These are phyloP conservation scores for Melanotus villosus DNA, from an alignment of 2,888 invertebrate species.

Conservation along the genomic window DNA sequence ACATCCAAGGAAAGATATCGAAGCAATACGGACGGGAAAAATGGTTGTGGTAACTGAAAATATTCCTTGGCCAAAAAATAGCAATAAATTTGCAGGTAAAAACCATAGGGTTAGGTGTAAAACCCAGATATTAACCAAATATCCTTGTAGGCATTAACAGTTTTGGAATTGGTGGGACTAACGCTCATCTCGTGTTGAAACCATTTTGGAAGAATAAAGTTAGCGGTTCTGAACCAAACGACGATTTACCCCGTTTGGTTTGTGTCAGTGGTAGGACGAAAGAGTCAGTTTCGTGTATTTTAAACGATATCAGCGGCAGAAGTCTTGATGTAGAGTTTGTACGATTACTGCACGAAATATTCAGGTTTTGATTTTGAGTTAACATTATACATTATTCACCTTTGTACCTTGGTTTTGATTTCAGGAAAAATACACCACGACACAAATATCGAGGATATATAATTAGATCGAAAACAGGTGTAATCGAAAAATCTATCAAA, in stretches of 20 bases:
- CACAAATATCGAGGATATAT: conserved; percentile 31
- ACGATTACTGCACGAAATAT: conserved; percentile 58
- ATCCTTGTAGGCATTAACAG: conserved; percentile 82
- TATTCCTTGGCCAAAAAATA: conserved; percentile 57
- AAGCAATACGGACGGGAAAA: conserved; percentile 73
- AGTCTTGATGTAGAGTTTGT: conserved; percentile 74
- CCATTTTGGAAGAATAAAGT: conserved; percentile 74
- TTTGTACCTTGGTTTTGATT: neutral
- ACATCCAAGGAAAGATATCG: conserved; percentile 69
- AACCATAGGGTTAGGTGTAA: neutral
- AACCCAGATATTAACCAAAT: too few species aligned
- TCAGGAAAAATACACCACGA: neutral
- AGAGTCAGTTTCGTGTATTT: conserved; percentile 77
- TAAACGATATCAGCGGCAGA: conserved; percentile 75
- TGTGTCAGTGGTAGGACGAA: conserved; percentile 86
- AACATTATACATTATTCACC: conserved; percentile 34
- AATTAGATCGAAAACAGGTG: conserved; percentile 31
- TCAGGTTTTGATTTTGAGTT: conserved; percentile 52
- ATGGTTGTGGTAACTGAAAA: conserved; percentile 82
- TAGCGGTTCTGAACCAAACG: conserved; percentile 73
- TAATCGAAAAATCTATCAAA: neutral
- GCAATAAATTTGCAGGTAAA: neutral
- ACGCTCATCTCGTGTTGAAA: conserved; percentile 80
- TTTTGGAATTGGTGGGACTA: conserved; percentile 95
- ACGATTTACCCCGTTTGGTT: conserved; percentile 81